Conservation (phyloP, 2,888 invertebrate genomes). For the Beris morrisii region DNA sequence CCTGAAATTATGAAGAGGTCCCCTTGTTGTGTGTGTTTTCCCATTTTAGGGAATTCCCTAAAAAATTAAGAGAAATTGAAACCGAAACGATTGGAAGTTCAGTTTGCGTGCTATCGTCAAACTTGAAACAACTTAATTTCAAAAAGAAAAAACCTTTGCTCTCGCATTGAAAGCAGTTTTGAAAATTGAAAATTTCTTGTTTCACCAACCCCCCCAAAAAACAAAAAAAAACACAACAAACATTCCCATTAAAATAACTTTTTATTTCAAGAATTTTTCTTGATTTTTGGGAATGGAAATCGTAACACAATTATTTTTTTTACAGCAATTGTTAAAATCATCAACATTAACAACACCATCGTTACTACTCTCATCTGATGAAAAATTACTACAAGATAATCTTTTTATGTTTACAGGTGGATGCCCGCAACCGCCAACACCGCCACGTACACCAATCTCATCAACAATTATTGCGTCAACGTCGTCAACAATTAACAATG, state of each 20-base stretch:
- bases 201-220: too few species aligned
- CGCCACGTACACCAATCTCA: conserved; percentile 39
- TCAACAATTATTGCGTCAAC: conserved; percentile 17
- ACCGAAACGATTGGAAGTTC: conserved; percentile 9
- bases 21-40: background rate
- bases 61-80: conserved; percentile 7
- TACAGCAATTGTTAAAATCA: conserved; percentile 13
- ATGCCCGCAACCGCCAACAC: conserved; percentile 39
- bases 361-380: background rate
- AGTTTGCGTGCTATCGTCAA: conserved; percentile 33
- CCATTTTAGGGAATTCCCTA: background rate
- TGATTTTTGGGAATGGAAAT: conserved; percentile 8
- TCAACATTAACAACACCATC: background rate
- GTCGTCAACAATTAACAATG: conserved; percentile 16
- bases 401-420: conserved; percentile 23
- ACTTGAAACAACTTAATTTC: conserved; percentile 22
- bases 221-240: too few species aligned
- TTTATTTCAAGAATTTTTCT: too few species aligned
- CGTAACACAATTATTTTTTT: conserved; percentile 17
- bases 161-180: too few species aligned
- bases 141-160: too few species aligned
- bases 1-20: too few species aligned
- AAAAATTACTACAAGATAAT: background rate
- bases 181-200: too few species aligned
- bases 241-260: too few species aligned